These are phyloP conservation scores for Gadus macrocephalus DNA, from an alignment of 2,113 vertebrate genomes.

Conservation along the genomic window DNA sequence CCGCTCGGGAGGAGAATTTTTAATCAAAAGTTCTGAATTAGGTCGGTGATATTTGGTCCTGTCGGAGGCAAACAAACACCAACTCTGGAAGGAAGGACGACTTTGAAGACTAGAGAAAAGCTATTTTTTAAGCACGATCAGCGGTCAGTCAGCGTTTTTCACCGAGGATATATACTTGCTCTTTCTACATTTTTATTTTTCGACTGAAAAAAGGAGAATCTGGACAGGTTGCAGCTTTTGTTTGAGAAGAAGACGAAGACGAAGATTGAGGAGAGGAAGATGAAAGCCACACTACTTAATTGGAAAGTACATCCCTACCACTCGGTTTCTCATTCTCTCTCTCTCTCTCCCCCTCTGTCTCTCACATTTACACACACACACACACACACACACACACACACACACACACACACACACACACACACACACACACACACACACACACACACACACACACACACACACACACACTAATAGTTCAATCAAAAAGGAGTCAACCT, in stretches of 20 bases:
- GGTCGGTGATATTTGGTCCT: too few relatives aligned
- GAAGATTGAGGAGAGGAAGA: background rate
- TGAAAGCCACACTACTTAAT: background rate
- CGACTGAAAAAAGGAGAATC: background rate
- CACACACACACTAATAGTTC: background rate
- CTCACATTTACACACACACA: background rate
- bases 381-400: background rate
- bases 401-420: background rate
- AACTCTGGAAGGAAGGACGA: too few relatives aligned
- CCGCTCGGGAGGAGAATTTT: too few relatives aligned
- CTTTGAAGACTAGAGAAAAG: too few relatives aligned
- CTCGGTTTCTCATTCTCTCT: background rate
- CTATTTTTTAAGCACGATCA: too few relatives aligned
- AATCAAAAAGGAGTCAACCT: background rate
- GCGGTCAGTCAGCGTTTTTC: too few relatives aligned
- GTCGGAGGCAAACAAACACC: too few relatives aligned
- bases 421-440: background rate
- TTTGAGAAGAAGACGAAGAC: background rate
- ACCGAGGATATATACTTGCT: background rate
- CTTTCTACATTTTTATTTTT: background rate
- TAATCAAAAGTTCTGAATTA: too few relatives aligned
- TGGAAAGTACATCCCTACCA: background rate
- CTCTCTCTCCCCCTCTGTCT: background rate
- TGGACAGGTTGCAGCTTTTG: background rate
- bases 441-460: background rate